Evolutionary conservation across 2,888 invertebrate genomes (phyloP).

Genomic region (Apodemia mormo): DNA sequence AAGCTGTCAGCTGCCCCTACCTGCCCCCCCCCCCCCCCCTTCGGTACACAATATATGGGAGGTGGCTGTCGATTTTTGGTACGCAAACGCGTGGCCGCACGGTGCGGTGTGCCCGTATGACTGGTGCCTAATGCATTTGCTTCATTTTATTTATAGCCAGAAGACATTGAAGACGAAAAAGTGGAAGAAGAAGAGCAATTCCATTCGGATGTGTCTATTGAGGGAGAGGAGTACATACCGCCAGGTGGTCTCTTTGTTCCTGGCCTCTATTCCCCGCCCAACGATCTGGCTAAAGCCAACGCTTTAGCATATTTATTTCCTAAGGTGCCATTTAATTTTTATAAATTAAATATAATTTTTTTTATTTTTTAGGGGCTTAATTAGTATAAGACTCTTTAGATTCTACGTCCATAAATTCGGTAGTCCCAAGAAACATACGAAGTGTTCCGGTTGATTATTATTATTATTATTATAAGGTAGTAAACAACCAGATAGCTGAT

Average conservation of each 20-base stretch:
- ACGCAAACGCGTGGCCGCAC: too few species aligned
- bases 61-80: too few species aligned
- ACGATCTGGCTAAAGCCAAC: slow-evolving; percentile 67
- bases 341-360: too few species aligned
- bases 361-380: background rate
- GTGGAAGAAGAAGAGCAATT: slow-evolving; percentile 59
- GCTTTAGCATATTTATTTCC: slow-evolving; percentile 63
- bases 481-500: too few species aligned
- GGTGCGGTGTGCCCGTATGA: too few species aligned
- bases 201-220: slow-evolving; percentile 63
- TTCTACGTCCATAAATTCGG: background rate
- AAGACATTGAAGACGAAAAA: slow-evolving; percentile 45
- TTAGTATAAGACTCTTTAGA: background rate
- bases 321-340: slow-evolving; percentile 49
- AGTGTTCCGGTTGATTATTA: too few species aligned
- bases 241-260: slow-evolving; percentile 71
- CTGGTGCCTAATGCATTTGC: too few species aligned
- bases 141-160: slow-evolving; percentile 22
- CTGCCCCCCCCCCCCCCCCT: too few species aligned
- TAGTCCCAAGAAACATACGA: too few species aligned
- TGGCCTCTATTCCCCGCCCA: slow-evolving; percentile 65
- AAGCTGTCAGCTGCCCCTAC: too few species aligned
- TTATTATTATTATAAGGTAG: too few species aligned
- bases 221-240: slow-evolving; percentile 72
- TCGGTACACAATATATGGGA: too few species aligned